Conservation (phyloP, 1,140 invertebrate species). For the Bombus turneri region DNA sequence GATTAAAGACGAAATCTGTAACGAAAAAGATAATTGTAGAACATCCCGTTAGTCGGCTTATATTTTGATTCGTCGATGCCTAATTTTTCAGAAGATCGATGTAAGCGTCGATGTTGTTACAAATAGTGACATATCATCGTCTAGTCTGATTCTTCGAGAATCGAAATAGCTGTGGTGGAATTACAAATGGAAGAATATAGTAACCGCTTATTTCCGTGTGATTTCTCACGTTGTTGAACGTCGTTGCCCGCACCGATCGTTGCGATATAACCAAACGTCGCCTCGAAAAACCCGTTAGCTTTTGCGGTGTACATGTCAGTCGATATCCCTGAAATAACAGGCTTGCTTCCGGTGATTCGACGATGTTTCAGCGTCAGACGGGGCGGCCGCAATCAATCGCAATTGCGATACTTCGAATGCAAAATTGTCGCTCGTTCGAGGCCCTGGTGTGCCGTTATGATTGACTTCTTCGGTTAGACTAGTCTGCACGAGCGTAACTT, state of each 20-base stretch:
- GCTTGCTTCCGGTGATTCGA: conserved; percentile 47
- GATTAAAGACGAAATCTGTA: neutral
- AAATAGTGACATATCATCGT: neutral
- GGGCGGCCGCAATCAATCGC: conserved; percentile 33
- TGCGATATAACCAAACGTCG: conserved; percentile 21
- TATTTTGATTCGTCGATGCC: neutral
- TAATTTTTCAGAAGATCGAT: neutral
- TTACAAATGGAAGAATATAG: conserved; percentile 1
- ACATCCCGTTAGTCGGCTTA: neutral
- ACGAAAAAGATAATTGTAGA: neutral
- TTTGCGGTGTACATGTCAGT: conserved; percentile 38
- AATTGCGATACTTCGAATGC: conserved; percentile 53
- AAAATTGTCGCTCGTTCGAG: conserved; percentile 50
- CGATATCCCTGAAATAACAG: conserved; percentile 51
- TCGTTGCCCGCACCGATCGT: neutral
- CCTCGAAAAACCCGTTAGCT: conserved; percentile 39
- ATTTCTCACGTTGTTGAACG: conserved; percentile 28
- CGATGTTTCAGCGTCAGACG: conserved; percentile 17
- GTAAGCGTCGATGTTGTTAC: neutral
- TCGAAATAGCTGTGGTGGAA: neutral
- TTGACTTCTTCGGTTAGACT: conserved; percentile 37
- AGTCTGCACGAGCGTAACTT: conserved; percentile 24
- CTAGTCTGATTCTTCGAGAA: neutral
- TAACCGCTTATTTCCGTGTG: conserved; percentile 9
- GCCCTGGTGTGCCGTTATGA: conserved; percentile 43